These are phyloP conservation scores for Siphamia tubifer DNA, from an alignment of 2,113 vertebrate species.

Conservation along the genomic window DNA sequence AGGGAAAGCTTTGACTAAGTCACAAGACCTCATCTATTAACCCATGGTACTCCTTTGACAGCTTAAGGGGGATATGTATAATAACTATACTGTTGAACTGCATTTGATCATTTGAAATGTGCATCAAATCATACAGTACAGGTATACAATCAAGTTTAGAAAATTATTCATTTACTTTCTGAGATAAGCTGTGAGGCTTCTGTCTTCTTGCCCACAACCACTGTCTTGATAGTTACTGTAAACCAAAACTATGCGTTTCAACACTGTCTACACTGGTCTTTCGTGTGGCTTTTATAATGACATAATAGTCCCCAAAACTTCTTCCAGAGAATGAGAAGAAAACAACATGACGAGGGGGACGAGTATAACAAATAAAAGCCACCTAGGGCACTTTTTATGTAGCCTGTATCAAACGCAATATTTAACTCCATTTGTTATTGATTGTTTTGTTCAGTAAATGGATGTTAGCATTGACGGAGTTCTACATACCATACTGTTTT, in stretches of 20 bases:
- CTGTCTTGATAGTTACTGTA: neutral
- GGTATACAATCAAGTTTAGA: too few species aligned
- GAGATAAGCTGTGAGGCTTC: too few species aligned
- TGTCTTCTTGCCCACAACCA: too few species aligned
- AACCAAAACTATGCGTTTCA: neutral
- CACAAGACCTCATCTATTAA: conserved; percentile 45
- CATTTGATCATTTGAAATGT: too few species aligned
- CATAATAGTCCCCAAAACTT: conserved; percentile 17
- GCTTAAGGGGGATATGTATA: neutral
- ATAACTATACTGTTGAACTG: too few species aligned
- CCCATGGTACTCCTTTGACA: conserved; percentile 15
- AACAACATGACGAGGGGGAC: conserved; percentile 4
- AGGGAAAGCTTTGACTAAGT: conserved; percentile 29
- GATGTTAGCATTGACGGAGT: neutral
- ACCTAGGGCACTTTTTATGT: neutral
- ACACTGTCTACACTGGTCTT: neutral
- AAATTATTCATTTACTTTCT: too few species aligned
- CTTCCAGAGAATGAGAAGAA: conserved; percentile 10
- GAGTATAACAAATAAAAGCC: neutral
- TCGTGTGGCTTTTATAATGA: conserved; percentile 30
- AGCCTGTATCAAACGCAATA: neutral
- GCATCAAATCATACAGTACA: too few species aligned
- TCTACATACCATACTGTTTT: neutral
- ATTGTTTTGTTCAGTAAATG: neutral
- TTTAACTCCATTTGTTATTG: neutral